Evolutionary conservation across 2,113 vertebrate genomes (phyloP).

Genomic region (Oriolus oriolus): DNA sequence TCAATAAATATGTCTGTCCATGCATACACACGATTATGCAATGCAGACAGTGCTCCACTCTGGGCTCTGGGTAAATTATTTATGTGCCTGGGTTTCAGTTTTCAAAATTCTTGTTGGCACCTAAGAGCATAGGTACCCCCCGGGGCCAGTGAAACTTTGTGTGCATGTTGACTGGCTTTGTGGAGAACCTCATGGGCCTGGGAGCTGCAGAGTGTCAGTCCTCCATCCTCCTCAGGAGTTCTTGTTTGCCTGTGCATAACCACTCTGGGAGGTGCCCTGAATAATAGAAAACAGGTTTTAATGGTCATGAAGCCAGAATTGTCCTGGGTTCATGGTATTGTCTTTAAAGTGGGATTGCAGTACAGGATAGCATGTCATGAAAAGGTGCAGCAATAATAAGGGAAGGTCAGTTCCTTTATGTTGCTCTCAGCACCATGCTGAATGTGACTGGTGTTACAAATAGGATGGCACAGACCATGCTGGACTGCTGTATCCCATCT

Average conservation of each 20-base stretch:
- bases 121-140: accelerated
- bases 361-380: not conserved
- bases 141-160: not conserved
- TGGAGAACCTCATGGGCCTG: not conserved
- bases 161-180: accelerated
- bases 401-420: accelerated
- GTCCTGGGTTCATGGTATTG: not conserved
- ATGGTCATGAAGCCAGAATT: not conserved
- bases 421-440: not conserved
- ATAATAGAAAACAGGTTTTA: not conserved
- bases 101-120: not conserved
- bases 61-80: not conserved
- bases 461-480: not conserved
- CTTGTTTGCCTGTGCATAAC: not conserved
- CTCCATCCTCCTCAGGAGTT: not conserved
- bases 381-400: not conserved
- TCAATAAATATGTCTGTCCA: not conserved
- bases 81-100: not conserved
- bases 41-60: not conserved
- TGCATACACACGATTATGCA: accelerated
- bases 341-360: not conserved
- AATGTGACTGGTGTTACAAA: not conserved
- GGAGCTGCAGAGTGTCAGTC: not conserved
- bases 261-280: not conserved
- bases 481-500: not conserved